phyloP scores from a whole-genome alignment of 2,888 invertebrate genomes.

The Cheiracanthium punctorium region DNA sequence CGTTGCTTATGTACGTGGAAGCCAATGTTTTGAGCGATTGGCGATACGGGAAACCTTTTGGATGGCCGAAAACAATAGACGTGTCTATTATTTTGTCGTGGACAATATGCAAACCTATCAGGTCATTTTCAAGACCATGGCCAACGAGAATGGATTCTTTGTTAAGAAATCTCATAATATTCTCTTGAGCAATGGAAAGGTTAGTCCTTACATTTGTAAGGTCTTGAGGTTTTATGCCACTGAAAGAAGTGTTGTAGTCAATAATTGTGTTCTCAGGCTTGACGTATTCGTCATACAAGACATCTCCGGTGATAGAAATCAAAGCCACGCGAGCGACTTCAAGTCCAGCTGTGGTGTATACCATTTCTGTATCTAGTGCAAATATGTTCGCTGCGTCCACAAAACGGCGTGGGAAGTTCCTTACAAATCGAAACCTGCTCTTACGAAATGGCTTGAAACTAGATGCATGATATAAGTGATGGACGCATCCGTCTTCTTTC shows the following conservation, averaged over 20 bases:
- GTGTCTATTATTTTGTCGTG: conserved; percentile 76
- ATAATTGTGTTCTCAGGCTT: conserved; percentile 71
- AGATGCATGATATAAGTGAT: background rate
- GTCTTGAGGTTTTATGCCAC: conserved; percentile 76
- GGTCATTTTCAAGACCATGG: conserved; percentile 78
- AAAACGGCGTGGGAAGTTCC: too few relatives aligned
- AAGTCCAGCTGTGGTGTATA: conserved; percentile 67
- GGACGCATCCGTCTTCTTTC: background rate
- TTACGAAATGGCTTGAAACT: background rate
- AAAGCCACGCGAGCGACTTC: conserved; percentile 73
- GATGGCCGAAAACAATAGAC: conserved; percentile 77
- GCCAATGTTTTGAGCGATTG: background rate
- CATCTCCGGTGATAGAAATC: conserved; percentile 66
- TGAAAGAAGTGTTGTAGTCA: conserved; percentile 75
- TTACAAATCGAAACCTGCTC: background rate
- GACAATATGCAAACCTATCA: conserved; percentile 76
- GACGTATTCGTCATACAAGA: conserved; percentile 72
- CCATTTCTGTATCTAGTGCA: conserved; percentile 40
- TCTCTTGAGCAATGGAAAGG: conserved; percentile 72
- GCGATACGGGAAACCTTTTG: background rate
- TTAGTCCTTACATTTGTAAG: conserved; percentile 75
- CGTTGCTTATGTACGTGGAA: background rate
- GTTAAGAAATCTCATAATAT: conserved; percentile 78
- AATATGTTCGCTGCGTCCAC: background rate
- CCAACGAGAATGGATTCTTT: conserved; percentile 81